Percentiles rank a stretch among this genome's conserved stretches.
These are phyloP conservation scores for Muscicapa adusta DNA, from an alignment of 2,113 vertebrate species.

Conservation along the genomic window DNA sequence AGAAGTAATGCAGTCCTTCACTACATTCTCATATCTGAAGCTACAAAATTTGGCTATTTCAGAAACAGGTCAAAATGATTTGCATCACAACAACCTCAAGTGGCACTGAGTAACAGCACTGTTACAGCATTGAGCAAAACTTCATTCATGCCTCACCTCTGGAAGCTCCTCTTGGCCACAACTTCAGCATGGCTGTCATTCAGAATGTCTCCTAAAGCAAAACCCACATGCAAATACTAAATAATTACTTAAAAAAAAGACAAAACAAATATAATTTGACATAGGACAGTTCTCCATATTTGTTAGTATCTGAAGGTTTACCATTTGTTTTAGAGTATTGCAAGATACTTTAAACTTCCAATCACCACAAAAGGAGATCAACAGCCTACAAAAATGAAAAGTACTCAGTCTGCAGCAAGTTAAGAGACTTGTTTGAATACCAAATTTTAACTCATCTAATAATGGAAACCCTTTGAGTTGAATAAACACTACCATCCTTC, in stretches of 20 bases:
- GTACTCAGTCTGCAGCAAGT: not conserved
- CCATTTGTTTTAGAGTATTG: not conserved
- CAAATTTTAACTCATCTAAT: not conserved
- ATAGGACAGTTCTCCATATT: not conserved
- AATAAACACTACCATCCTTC: not conserved
- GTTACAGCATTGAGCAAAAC: not conserved
- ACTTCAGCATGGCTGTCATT: conserved; percentile 97
- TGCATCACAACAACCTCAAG: not conserved
- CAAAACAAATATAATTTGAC: not conserved
- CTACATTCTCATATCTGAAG: not conserved
- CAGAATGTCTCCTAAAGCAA: conserved; percentile 84
- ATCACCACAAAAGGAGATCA: not conserved
- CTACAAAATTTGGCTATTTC: not conserved
- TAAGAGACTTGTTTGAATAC: not conserved
- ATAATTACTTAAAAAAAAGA: not conserved
- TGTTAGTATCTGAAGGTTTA: not conserved
- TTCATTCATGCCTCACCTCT: conserved; percentile 75
- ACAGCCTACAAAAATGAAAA: not conserved
- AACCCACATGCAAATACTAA: not conserved
- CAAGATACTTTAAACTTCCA: not conserved
- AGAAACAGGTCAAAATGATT: not conserved
- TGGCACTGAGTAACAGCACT: not conserved
- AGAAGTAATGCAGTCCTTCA: not conserved
- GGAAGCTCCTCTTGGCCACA: conserved; percentile 88
- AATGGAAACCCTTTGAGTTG: not conserved